Conservation (phyloP, 2,888 invertebrate genomes). For the Belgica antarctica region DNA sequence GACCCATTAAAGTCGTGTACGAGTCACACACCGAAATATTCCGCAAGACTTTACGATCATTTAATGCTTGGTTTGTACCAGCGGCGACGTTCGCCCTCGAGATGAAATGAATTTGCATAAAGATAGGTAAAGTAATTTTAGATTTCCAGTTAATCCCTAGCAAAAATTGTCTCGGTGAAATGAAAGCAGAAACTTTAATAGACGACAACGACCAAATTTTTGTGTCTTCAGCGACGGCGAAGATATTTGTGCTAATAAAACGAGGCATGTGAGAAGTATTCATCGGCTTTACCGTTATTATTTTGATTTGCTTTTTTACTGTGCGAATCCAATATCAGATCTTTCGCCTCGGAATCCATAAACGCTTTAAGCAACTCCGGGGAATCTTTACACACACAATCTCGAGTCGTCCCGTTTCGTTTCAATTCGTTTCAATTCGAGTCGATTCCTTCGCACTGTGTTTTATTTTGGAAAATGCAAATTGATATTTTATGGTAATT, state of each 20-base stretch:
- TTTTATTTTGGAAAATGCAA: slow-evolving; percentile 2
- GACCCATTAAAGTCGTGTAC: too few species aligned
- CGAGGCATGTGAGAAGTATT: slow-evolving; percentile 7
- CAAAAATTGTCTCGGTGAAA: neutral
- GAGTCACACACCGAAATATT: too few species aligned
- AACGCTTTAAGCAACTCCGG: neutral
- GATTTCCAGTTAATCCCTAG: too few species aligned
- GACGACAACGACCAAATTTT: neutral
- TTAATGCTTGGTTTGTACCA: too few species aligned
- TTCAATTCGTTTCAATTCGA: too few species aligned
- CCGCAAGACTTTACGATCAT: too few species aligned
- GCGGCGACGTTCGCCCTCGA: neutral
- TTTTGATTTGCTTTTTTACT: slow-evolving; percentile 18
- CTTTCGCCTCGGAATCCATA: slow-evolving; percentile 1
- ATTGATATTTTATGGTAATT: slow-evolving; percentile 39
- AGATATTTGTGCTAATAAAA: slow-evolving; percentile 12
- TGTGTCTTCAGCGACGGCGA: neutral
- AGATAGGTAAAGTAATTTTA: neutral
- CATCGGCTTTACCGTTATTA: slow-evolving; percentile 28
- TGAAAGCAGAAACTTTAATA: neutral
- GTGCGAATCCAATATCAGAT: slow-evolving; percentile 16
- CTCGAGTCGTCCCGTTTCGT: neutral
- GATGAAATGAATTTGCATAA: neutral
- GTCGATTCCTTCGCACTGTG: neutral
- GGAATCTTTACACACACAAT: neutral